Evolutionary conservation across 2,113 vertebrate genomes (phyloP), one percentile per base, ranked within the genome.

Genomic region (Tringa solitaria): DNA sequence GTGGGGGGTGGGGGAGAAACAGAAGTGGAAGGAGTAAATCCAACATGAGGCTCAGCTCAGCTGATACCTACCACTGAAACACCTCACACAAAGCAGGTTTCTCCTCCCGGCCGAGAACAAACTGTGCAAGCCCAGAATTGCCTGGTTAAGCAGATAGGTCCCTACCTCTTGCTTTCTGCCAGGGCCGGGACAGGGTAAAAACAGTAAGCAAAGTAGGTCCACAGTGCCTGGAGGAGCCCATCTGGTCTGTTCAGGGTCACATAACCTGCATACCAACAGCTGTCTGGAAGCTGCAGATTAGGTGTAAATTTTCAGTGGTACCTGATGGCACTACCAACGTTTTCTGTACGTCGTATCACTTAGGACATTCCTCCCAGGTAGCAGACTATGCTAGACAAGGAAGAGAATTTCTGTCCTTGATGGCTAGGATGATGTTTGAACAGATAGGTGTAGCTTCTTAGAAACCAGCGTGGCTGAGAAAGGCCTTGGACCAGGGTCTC

Each of bases 291-390:
- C 7, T 81, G 30, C 45, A 77, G 50, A 35, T 43, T 13, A 14
- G 27, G 15, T 30, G 19, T 35, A 5, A 46, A 14, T 73, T 78
- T 81, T 63, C 54, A 61, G 27, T 61, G 33, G 33, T n/a, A 43
- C 10, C 13, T 77, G 30, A 43, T 27, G 45, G 41, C 12, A 59
- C 12, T 67, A 54, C 10, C 35, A 84, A 12, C 5, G 8, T 51
- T 65, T 83, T 64, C 37, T n/a, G 0, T 27, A n/a, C 0, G 1
- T 28, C 2, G 1, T 4, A 35, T 21, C 27, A 30, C 15, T 28
- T 35, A 5, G 9, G 7, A 57, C 17, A 22, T 10, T 87, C 54
- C 37, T 78, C 41, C 60, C 13, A 30, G 28, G 39, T 30, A 85
- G 35, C n/a, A 72, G 56, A 59, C 24, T 67, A 37, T 4, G 10